Base-by-base conservation (phyloP, 2,888 invertebrate species). In the Timandra comae region DNA sequence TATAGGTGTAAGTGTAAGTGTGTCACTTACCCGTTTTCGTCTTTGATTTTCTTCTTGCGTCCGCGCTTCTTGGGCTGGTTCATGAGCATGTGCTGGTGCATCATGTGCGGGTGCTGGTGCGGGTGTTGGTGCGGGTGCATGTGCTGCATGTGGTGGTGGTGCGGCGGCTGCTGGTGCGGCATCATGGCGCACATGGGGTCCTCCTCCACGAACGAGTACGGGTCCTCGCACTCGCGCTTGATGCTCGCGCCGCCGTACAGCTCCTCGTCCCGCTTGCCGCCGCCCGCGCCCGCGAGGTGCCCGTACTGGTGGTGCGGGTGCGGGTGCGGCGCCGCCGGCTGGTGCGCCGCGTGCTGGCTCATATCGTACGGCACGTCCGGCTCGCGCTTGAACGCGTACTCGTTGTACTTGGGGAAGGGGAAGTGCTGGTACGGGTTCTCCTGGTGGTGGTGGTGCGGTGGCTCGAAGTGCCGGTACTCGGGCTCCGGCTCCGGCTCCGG, bases 121-220 rank as follows among this genome's bases (percentile, higher is more conserved):
- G 62, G 65, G 56, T 86, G 85, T 56, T 78, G 84, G 38, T 72
- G 72, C 44, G 72, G 63, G 45, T 61, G 64, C 41, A 62, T 64
- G 42, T 73, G 65, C 54, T 77, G 61, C 48, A 56, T 49, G 43
- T 56, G 62, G 49, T 57, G 63, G 42, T 56, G 60, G 33, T 55
- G 62, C 45, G 58, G 63, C 43, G 56, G 60, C 35, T 55, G 62
- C 45, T 58, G 65, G 54, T 61, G 80, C 55, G 82, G 81, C 55
- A 88, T 76, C 64, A 89, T 87, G 30, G 86, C 80, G 63, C 87
- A 86, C 86, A 88, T 87, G 33, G 87, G 86, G 50, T 93, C 93
- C 63, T 94, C 94, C 69, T 93, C 93, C 45, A 95, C 94, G 77
- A 95, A 95, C 62, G 92, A 93, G 74, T 95, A 95, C 2, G 94